A percentile compares a stretch with the other conserved stretches of the same genome.
Conservation (phyloP, 2,888 invertebrate genomes). For the Ceriagrion tenellum region DNA sequence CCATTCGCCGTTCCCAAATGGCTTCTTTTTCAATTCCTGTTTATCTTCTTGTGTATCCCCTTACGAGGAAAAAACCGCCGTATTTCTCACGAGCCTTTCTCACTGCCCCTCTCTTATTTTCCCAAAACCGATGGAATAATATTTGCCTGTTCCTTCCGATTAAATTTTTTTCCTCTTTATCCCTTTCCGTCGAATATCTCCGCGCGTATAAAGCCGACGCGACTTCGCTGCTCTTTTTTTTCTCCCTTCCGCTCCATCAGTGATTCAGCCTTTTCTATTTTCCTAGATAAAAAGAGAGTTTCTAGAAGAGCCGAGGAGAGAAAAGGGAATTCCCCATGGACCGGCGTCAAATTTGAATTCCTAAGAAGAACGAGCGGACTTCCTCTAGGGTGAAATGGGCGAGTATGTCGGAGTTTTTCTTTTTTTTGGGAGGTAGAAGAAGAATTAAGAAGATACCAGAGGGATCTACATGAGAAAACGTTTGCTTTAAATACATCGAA, state of each 20-base stretch:
- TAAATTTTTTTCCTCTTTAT: background rate
- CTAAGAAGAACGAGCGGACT: background rate
- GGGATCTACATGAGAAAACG: background rate
- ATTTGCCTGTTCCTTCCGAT: background rate
- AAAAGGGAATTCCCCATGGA: background rate
- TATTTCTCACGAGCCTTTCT: background rate
- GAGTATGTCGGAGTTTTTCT: background rate
- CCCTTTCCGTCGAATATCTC: background rate
- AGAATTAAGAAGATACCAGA: background rate
- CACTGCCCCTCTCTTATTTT: background rate
- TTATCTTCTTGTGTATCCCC: background rate
- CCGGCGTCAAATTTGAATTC: background rate
- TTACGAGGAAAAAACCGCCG: background rate
- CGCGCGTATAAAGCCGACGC: background rate
- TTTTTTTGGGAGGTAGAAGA: background rate
- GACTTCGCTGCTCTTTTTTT: background rate
- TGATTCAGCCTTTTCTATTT: background rate
- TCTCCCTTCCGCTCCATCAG: background rate
- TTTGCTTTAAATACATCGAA: no score
- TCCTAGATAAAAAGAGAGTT: background rate
- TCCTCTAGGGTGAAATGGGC: background rate
- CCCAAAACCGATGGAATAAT: slow-evolving; percentile 9
- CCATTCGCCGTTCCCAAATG: background rate
- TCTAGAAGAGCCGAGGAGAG: background rate
- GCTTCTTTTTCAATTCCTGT: background rate